Evolutionary conservation across 2,888 invertebrate genomes (phyloP), one percentile per base, ranked within the genome.

Genomic region (Eulithis testata): DNA sequence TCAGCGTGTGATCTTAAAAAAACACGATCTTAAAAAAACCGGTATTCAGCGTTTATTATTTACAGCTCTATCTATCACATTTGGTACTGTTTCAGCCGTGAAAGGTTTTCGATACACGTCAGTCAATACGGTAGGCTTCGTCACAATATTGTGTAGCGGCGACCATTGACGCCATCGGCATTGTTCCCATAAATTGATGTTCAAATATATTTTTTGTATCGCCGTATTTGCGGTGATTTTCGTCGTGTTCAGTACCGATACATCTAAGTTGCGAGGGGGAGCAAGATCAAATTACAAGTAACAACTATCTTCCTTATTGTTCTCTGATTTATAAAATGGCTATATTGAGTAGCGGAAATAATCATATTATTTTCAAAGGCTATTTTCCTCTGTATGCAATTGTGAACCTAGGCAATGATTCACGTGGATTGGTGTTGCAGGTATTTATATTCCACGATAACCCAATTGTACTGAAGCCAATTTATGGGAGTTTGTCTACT

Each of bases 51-150:
- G 45, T 57, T 37, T 44, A 56, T 60, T 60, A 52, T 57, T 60
- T 60, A 65, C 52, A 40, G 21, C 44, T 60, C 49, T 61, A 54
- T 60, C 49, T 61, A 54, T 56, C 55, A 54, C 49, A 47, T 44
- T 58, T 57, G 55, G 49, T 57, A 65, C 36, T 53, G 54, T 59
- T 63, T 59, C 56, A 60, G 50, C 27, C 49, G 64, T 64, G 50
- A 60, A 64, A 59, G 59, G 54, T 64, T 64, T 64, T 50, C 59
- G 59, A 45, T 64, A 44, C 21, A 54, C 64, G 64, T 64, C 64
- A 64, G 44, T 64, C 63, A 63, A 44, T 58, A 54, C 50, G 54
- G 50, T 6, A 56, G 43, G 31, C 36, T 50, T 52, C 45, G 45
- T 52, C 52, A 58, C 57, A 58, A 58, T 58, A 53, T 62, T 55